phyloP scores from a whole-genome alignment of 2,113 vertebrate species.

The Promerops cafer region DNA sequence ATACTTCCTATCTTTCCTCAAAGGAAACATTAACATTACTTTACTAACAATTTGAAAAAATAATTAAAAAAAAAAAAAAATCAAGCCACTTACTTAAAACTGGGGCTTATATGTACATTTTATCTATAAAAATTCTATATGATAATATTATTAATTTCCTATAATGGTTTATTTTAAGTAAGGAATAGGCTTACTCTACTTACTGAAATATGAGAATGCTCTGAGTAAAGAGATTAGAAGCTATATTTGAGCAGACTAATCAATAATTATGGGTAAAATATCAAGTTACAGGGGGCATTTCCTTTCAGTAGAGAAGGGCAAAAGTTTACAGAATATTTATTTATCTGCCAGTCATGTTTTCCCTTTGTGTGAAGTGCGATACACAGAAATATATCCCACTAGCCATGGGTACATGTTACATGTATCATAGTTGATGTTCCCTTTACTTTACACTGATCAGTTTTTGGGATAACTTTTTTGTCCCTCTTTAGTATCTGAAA shows the following conservation, averaged over 20 bases:
- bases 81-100: background rate
- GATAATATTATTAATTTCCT: background rate
- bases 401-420: background rate
- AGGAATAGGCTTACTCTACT: background rate
- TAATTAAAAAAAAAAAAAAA: background rate
- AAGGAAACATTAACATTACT: background rate
- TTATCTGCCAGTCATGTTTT: background rate
- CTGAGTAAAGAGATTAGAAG: background rate
- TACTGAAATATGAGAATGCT: background rate
- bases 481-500: background rate
- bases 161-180: background rate
- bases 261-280: background rate
- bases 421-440: background rate
- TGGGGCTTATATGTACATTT: background rate
- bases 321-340: background rate
- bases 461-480: background rate
- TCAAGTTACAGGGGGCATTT: background rate
- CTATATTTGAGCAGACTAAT: background rate
- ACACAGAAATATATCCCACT: background rate
- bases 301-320: background rate
- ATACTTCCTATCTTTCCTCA: background rate
- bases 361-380: background rate
- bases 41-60: background rate
- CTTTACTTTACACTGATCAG: background rate
- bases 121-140: background rate